phyloP scores from a whole-genome alignment of 1,140 invertebrate genomes.

The Drosophila santomea region DNA sequence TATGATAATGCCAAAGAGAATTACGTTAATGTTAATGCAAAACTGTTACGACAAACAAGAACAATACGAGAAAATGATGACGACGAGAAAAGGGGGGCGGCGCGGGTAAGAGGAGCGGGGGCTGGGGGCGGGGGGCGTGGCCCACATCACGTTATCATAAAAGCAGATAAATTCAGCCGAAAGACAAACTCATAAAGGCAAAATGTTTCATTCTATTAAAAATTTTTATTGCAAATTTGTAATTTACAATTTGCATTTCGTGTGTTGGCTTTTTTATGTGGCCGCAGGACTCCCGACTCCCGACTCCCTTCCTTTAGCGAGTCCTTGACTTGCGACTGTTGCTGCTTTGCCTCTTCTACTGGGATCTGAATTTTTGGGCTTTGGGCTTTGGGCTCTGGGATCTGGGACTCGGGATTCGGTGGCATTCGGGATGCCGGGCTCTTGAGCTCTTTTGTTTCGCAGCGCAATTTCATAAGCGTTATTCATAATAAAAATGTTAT shows the following conservation, averaged over 20 bases:
- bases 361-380: neutral
- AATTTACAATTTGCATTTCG: slow-evolving; percentile 85
- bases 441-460: slow-evolving; percentile 52
- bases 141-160: slow-evolving; percentile 76
- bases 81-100: slow-evolving; percentile 45
- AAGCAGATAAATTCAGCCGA: slow-evolving; percentile 81
- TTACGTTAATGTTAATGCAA: slow-evolving; percentile 84
- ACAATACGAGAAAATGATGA: slow-evolving; percentile 81
- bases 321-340: slow-evolving; percentile 72
- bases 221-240: slow-evolving; percentile 85
- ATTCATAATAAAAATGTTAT: slow-evolving; percentile 84
- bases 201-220: slow-evolving; percentile 85
- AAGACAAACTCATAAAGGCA: slow-evolving; percentile 83
- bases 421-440: neutral
- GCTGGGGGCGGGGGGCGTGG: neutral
- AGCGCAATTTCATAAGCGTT: slow-evolving; percentile 76
- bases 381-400: neutral
- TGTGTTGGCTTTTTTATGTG: slow-evolving; percentile 72
- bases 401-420: neutral
- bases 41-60: slow-evolving; percentile 82
- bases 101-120: neutral
- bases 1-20: slow-evolving; percentile 84
- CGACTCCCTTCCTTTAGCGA: neutral
- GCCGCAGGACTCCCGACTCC: neutral
- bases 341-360: slow-evolving; percentile 6